Percentiles rank a stretch among this genome's conserved stretches.
Evolutionary conservation across 2,888 invertebrate species (phyloP).

Genomic region (Tipula lateralis): DNA sequence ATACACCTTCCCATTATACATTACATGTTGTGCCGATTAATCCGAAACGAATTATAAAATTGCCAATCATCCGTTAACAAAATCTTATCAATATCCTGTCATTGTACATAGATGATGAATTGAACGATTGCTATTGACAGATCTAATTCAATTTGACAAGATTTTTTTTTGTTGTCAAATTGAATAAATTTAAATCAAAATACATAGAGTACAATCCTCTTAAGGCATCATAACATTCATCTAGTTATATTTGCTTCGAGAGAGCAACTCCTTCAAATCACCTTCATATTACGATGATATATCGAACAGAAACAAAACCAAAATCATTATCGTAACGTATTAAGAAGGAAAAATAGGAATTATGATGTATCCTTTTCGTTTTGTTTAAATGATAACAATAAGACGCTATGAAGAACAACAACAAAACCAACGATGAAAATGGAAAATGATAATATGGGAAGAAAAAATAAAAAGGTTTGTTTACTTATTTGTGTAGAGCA

Average conservation of each 20-base stretch:
- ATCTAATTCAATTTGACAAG: background rate
- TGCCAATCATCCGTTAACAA: background rate
- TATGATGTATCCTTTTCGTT: background rate
- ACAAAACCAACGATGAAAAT: background rate
- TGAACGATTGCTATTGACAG: background rate
- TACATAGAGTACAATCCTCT: background rate
- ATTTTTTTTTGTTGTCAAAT: background rate
- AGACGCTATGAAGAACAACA: background rate
- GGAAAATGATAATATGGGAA: background rate
- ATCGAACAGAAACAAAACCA: background rate
- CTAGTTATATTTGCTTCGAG: background rate
- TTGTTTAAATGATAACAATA: constrained; percentile 4
- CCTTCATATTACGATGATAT: background rate
- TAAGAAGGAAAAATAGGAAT: background rate
- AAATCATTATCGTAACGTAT: background rate
- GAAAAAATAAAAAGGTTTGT: background rate
- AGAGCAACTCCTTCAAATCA: background rate
- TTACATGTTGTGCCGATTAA: no score
- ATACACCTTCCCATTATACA: no score
- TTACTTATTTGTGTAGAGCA: constrained; percentile 4
- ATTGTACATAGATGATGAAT: background rate
- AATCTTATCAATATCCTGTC: background rate
- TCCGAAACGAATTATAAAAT: background rate
- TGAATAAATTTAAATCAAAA: background rate
- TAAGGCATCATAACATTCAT: background rate